phyloP scores from a whole-genome alignment of 2,797 vertebrate genomes.

The Poeciliopsis infans region DNA sequence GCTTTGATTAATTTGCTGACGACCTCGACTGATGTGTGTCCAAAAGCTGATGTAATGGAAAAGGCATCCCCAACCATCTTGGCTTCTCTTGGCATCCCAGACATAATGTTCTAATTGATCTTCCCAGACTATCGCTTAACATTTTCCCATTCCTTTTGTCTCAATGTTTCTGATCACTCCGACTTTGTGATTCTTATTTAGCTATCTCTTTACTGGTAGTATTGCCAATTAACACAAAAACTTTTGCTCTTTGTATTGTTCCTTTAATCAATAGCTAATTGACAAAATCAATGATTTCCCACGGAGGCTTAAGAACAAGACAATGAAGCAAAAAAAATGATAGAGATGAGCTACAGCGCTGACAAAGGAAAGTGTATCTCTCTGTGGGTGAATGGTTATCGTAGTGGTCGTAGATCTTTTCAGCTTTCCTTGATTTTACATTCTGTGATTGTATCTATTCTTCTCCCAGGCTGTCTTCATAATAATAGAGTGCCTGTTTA shows the following conservation, averaged over 20 bases:
- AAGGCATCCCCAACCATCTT: conserved; percentile 65
- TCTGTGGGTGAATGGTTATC: conserved; percentile 37
- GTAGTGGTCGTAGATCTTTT: conserved; percentile 40
- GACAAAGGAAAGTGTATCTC: conserved; percentile 33
- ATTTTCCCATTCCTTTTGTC: conserved; percentile 44
- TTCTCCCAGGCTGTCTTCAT: conserved; percentile 64
- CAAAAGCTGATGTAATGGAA: conserved; percentile 76
- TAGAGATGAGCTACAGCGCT: conserved; percentile 22
- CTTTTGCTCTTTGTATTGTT: conserved; percentile 33
- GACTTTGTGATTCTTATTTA: conserved; percentile 40
- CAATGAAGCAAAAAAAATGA: conserved; percentile 37
- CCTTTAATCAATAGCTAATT: conserved; percentile 53
- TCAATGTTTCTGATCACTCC: conserved; percentile 32
- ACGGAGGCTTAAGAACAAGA: conserved; percentile 17
- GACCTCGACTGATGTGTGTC: conserved; percentile 66
- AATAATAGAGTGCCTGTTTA: conserved; percentile 37
- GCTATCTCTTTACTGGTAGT: conserved; percentile 56
- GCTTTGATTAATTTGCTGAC: conserved; percentile 68
- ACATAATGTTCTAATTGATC: conserved; percentile 76
- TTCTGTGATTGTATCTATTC: conserved; percentile 55
- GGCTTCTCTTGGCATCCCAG: conserved; percentile 59
- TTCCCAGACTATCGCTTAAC: conserved; percentile 56
- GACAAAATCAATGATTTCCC: not conserved
- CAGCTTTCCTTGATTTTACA: conserved; percentile 66
- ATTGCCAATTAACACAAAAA: conserved; percentile 69